Conservation (phyloP, 2,888 invertebrate species). For the Pollenia angustigena region DNA sequence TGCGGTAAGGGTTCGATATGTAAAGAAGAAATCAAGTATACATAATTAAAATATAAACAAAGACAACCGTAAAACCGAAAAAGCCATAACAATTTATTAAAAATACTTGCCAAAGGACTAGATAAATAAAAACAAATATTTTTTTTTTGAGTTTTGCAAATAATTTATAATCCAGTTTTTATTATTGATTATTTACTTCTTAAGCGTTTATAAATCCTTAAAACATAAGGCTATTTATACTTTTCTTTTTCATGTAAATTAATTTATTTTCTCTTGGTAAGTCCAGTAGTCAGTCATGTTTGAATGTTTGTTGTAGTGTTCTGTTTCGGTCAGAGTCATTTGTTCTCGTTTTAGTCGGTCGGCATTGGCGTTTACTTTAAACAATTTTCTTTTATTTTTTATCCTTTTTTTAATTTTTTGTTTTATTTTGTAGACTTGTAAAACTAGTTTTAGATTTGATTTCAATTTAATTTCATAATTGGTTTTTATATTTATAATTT, state of each 20-base stretch:
- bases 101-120: conserved; percentile 25
- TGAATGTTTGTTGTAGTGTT: background rate
- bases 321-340: no score
- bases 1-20: background rate
- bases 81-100: conserved; percentile 12
- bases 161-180: conserved; percentile 63
- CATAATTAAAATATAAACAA: background rate
- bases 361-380: conserved; percentile 44
- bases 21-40: background rate
- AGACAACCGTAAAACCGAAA: background rate
- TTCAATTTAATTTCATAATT: conserved; percentile 8
- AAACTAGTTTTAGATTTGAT: conserved; percentile 47
- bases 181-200: conserved; percentile 70
- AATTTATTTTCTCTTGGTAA: conserved; percentile 23
- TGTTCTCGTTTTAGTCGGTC: conserved; percentile 7
- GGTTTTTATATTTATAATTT: no score
- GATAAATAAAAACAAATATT: conserved; percentile 47
- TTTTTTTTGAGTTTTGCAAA: conserved; percentile 60
- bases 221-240: conserved; percentile 64
- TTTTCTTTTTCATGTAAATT: conserved; percentile 9
- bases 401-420: background rate
- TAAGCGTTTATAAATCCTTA: conserved; percentile 71
- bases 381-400: conserved; percentile 21
- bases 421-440: conserved; percentile 50
- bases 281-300: conserved; percentile 9